These are phyloP conservation scores for Neodiprion lecontei DNA, from an alignment of 1,140 invertebrate genomes.

Conservation along the genomic window DNA sequence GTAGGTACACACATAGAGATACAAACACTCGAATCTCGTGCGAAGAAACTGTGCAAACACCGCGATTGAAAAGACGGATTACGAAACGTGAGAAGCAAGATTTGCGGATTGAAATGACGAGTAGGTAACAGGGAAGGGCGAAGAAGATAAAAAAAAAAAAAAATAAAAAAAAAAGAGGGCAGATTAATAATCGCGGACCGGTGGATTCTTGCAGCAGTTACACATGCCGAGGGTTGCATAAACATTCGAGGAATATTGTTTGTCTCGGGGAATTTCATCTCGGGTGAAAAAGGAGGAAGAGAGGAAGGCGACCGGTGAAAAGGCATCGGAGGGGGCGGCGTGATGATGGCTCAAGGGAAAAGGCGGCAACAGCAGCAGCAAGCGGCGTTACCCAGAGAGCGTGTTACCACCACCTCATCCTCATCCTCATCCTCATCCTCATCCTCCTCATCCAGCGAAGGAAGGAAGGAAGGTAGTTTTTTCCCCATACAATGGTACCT, in stretches of 20 bases:
- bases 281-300: background rate
- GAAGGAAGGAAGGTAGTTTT: slow-evolving; percentile 10
- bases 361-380: too few relatives aligned
- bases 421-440: background rate
- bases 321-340: background rate
- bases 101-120: background rate
- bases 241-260: background rate
- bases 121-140: background rate
- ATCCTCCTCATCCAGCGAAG: background rate
- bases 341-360: too few relatives aligned
- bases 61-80: too few relatives aligned
- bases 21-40: too few relatives aligned
- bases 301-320: background rate
- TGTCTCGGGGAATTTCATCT: slow-evolving; percentile 1
- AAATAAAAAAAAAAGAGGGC: background rate
- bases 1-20: too few relatives aligned
- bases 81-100: too few relatives aligned
- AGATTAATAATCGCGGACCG: too few relatives aligned
- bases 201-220: too few relatives aligned
- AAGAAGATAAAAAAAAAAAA: background rate
- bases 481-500: slow-evolving; percentile 18
- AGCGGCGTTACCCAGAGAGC: slow-evolving; percentile 24
- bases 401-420: background rate
- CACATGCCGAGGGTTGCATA: too few relatives aligned
- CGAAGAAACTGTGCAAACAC: too few relatives aligned